These are phyloP conservation scores for Mesorhabditis spiculigera DNA, from an alignment of 2,888 invertebrate species.

Conservation along the genomic window DNA sequence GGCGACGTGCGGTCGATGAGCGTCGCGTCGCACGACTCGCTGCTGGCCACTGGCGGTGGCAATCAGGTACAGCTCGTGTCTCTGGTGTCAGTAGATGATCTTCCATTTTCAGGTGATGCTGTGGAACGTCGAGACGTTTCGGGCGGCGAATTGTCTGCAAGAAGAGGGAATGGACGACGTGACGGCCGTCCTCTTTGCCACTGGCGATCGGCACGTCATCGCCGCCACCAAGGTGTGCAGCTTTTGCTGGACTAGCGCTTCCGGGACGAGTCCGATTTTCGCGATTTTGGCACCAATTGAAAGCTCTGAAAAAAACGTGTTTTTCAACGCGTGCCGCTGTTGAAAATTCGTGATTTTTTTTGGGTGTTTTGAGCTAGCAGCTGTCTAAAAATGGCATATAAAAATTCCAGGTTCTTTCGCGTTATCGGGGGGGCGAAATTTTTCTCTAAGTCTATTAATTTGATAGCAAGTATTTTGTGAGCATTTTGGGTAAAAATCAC, in stretches of 20 bases:
- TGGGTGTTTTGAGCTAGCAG: too few species aligned
- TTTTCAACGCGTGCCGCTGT: too few species aligned
- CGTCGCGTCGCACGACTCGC: constrained; percentile 83
- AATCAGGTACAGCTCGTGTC: constrained; percentile 41
- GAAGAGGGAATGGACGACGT: constrained; percentile 68
- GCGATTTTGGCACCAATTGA: too few species aligned
- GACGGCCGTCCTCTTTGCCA: constrained; percentile 75
- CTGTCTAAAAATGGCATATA: too few species aligned
- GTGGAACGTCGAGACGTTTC: constrained; percentile 73
- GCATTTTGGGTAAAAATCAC: too few species aligned
- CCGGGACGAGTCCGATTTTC: too few species aligned
- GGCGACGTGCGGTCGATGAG: constrained; percentile 81
- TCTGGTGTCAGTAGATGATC: constrained; percentile 59
- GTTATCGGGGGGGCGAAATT: too few species aligned
- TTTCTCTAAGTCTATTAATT: too few species aligned
- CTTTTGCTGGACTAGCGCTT: background rate
- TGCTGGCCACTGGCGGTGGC: constrained; percentile 49
- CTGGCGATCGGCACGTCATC: constrained; percentile 83
- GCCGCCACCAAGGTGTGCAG: constrained; percentile 74
- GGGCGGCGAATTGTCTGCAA: constrained; percentile 72
- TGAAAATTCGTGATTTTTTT: too few species aligned
- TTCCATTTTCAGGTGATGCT: constrained; percentile 69
- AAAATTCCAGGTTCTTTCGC: too few species aligned
- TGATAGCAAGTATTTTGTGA: too few species aligned
- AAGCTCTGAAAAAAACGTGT: too few species aligned